Conservation (phyloP, 2,888 invertebrate species). For the Aelia acuminata region DNA sequence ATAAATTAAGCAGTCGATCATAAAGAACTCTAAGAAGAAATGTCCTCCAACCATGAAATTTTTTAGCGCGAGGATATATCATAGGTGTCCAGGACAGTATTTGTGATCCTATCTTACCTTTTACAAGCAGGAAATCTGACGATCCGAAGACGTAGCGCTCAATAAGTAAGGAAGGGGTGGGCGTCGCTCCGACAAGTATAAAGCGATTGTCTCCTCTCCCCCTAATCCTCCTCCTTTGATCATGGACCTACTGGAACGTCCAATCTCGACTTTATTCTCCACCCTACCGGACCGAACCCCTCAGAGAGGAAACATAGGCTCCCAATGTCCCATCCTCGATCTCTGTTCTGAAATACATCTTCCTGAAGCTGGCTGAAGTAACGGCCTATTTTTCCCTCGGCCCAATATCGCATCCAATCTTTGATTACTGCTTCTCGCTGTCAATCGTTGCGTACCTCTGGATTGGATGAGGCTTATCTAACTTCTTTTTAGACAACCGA, state of each 20-base stretch:
- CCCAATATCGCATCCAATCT: neutral
- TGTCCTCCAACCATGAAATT: too few relatives aligned
- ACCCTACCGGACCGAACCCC: neutral
- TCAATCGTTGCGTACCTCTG: neutral
- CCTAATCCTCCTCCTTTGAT: slow-evolving; percentile 4
- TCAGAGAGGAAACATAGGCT: neutral
- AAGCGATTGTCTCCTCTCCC: neutral
- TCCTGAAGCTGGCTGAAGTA: neutral
- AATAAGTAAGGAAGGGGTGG: neutral
- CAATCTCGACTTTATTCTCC: neutral
- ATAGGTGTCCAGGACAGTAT: neutral
- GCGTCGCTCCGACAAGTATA: neutral
- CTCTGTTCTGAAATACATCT: neutral
- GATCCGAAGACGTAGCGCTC: neutral
- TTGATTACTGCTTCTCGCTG: neutral
- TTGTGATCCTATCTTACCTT: neutral
- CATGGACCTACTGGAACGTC: neutral
- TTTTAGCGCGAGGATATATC: too few relatives aligned
- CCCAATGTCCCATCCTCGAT: neutral
- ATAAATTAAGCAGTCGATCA: too few relatives aligned
- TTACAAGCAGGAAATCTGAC: neutral
- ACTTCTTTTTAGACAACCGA: too few relatives aligned
- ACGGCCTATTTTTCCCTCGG: neutral
- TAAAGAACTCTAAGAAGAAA: too few relatives aligned
- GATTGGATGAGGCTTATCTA: neutral